Evolutionary conservation across 2,888 invertebrate genomes (phyloP).

Genomic region (Drosophila niveifrons): DNA sequence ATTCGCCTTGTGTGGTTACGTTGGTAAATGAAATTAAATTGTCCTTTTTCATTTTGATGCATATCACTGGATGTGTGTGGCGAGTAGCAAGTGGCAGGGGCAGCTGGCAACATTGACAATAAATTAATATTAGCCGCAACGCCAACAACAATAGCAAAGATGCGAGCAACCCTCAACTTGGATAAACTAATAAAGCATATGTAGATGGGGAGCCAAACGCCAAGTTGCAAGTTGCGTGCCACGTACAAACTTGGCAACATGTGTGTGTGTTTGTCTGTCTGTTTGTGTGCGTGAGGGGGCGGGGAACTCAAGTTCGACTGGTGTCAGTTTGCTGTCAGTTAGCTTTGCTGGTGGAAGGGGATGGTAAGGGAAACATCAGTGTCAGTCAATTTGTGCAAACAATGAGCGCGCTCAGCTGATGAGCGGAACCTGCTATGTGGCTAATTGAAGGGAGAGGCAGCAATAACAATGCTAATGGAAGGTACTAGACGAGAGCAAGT

Average conservation of each 20-base stretch:
- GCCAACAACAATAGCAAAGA: conserved; percentile 18
- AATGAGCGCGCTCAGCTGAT: conserved; percentile 52
- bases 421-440: conserved; percentile 61
- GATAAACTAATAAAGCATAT: conserved; percentile 76
- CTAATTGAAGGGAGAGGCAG: conserved; percentile 59
- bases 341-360: neutral
- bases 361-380: conserved; percentile 55
- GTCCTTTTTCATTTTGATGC: conserved; percentile 79
- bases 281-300: conserved; percentile 10
- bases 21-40: conserved; percentile 78
- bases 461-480: conserved; percentile 29
- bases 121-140: conserved; percentile 73
- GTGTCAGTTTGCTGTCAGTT: conserved; percentile 74
- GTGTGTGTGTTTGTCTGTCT: conserved; percentile 30
- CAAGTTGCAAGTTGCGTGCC: conserved; percentile 34
- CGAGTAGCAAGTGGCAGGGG: conserved; percentile 5
- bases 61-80: conserved; percentile 50
- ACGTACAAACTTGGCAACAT: conserved; percentile 50
- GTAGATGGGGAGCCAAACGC: conserved; percentile 35
- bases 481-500: conserved; percentile 1
- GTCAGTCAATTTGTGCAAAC: conserved; percentile 73
- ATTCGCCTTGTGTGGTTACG: neutral
- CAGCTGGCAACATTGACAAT: conserved; percentile 62
- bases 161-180: conserved; percentile 36
- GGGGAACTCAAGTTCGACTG: conserved; percentile 59